Percentiles rank a stretch among this genome's conserved stretches.
Conservation (phyloP, 2,113 vertebrate species). For the Sinocyclocheilus anophthalmus region DNA sequence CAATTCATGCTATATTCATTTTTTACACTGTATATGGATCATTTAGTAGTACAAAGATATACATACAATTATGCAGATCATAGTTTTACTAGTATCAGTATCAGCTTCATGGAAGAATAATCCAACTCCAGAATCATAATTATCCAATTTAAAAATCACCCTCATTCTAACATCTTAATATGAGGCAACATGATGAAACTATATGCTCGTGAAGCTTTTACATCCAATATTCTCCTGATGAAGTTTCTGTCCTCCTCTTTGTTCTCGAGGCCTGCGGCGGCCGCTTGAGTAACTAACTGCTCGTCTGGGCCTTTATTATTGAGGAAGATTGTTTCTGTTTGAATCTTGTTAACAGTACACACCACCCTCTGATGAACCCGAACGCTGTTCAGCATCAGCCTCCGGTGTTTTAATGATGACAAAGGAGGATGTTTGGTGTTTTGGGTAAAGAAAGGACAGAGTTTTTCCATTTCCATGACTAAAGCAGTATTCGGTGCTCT, state of each 20-base stretch:
- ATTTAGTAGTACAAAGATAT: background rate
- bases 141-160: background rate
- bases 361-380: background rate
- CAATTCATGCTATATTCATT: too few species aligned
- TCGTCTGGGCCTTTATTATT: slow-evolving; percentile 8
- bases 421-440: background rate
- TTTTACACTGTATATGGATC: background rate
- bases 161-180: background rate
- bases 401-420: background rate
- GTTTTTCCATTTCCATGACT: background rate
- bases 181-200: background rate
- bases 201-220: slow-evolving; percentile 20
- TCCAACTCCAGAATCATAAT: background rate
- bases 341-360: slow-evolving; percentile 18
- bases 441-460: background rate
- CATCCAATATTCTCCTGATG: slow-evolving; percentile 22
- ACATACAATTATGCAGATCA: too few species aligned
- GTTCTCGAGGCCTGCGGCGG: background rate
- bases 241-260: slow-evolving; percentile 10
- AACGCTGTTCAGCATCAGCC: background rate
- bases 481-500: background rate
- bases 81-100: background rate
- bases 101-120: background rate
- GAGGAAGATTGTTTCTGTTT: slow-evolving; percentile 31
- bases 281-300: background rate